These are phyloP conservation scores for Phrynocephalus forsythii DNA, from an alignment of 2,797 vertebrate genomes.

Conservation along the genomic window DNA sequence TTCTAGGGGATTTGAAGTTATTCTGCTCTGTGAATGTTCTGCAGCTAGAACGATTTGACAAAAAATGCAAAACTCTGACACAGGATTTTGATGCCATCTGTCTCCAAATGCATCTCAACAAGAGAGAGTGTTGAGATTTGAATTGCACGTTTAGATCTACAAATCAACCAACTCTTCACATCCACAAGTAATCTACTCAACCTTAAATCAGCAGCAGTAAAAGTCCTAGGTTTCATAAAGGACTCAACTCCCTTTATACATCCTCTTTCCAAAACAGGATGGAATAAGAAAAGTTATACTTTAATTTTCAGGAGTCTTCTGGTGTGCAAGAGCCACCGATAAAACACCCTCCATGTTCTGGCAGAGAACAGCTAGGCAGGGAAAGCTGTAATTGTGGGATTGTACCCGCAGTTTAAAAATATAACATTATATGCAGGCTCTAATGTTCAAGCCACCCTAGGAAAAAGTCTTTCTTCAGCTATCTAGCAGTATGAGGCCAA, in stretches of 20 bases:
- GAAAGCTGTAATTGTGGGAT: conserved; percentile 38
- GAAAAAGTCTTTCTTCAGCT: neutral
- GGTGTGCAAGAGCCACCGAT: conserved; percentile 34
- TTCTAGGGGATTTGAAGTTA: too few relatives aligned
- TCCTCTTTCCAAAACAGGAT: conserved; percentile 58
- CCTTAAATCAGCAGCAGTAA: conserved; percentile 5
- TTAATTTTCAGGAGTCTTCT: conserved; percentile 40
- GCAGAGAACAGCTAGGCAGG: conserved; percentile 42
- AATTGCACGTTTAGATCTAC: neutral
- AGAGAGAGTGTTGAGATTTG: neutral
- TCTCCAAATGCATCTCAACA: neutral
- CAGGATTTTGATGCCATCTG: neutral
- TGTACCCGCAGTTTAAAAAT: neutral
- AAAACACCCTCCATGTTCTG: conserved; percentile 10
- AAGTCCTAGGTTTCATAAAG: neutral
- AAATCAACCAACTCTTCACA: neutral
- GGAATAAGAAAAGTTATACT: conserved; percentile 44
- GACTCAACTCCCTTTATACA: conserved; percentile 32
- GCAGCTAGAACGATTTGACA: too few relatives aligned
- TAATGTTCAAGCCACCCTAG: conserved; percentile 31
- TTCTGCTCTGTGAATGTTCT: too few relatives aligned
- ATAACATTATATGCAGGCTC: neutral
- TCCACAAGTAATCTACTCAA: neutral
- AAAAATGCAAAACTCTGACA: too few relatives aligned
- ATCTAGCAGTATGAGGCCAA: conserved; percentile 1